These are phyloP conservation scores for Ericerus pela DNA, from an alignment of 1,140 invertebrate species.

Conservation along the genomic window DNA sequence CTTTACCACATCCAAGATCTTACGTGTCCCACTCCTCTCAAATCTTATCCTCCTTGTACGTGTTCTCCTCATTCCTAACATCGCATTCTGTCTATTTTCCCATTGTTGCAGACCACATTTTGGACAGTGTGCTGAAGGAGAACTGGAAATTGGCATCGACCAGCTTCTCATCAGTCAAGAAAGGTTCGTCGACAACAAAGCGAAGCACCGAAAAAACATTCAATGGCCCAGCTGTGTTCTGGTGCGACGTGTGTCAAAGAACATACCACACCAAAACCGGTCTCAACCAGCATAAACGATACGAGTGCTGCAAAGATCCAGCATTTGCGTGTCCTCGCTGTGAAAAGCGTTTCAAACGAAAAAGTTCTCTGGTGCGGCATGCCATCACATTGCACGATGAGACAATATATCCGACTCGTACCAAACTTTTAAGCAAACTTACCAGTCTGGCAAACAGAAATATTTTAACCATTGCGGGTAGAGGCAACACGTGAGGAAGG, in stretches of 20 bases:
- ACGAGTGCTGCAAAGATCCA: slow-evolving; percentile 41
- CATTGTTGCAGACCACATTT: too few species aligned
- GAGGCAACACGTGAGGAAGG: background rate
- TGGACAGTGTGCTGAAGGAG: too few species aligned
- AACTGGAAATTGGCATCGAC: too few species aligned
- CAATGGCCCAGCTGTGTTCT: slow-evolving; percentile 1
- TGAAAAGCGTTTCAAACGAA: slow-evolving; percentile 14
- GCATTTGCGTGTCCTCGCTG: slow-evolving; percentile 17
- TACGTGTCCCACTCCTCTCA: too few species aligned
- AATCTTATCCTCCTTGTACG: too few species aligned
- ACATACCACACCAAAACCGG: slow-evolving; percentile 19
- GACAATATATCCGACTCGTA: background rate
- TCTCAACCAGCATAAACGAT: slow-evolving; percentile 35
- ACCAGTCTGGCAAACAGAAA: background rate
- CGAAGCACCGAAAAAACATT: too few species aligned
- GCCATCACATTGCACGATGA: slow-evolving; percentile 16
- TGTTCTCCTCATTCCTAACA: too few species aligned
- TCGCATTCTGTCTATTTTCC: too few species aligned
- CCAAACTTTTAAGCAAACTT: background rate
- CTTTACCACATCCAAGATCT: too few species aligned
- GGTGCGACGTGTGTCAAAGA: slow-evolving; percentile 10
- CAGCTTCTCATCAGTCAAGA: too few species aligned
- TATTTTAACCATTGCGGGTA: background rate
- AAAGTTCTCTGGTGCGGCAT: slow-evolving; percentile 17
- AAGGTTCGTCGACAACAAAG: too few species aligned